A percentile compares a stretch with the other conserved stretches of the same genome.
Evolutionary conservation across 2,888 invertebrate species (phyloP).

Genomic region (Athalia circularis): DNA sequence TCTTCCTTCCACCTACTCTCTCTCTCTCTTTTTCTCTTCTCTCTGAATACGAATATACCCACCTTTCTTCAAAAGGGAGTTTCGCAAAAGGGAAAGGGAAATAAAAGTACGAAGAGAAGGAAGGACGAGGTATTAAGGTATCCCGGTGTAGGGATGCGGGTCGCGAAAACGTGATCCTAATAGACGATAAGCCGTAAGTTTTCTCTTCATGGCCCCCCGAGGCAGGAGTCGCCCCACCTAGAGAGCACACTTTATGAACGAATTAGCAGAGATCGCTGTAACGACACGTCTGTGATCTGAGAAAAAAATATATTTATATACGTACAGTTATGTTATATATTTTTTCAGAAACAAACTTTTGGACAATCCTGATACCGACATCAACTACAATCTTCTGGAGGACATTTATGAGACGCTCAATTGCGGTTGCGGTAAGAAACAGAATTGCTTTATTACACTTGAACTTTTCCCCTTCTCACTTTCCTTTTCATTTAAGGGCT

Average conservation of each 20-base stretch:
- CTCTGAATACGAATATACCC: background rate
- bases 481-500: background rate
- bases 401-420: constrained; percentile 83
- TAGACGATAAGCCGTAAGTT: constrained; percentile 38
- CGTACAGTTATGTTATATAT: constrained; percentile 48
- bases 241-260: constrained; percentile 33
- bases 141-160: background rate
- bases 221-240: background rate
- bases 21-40: background rate
- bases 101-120: background rate
- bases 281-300: background rate
- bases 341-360: constrained; percentile 80
- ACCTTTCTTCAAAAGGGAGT: background rate
- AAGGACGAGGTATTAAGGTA: background rate
- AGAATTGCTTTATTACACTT: background rate
- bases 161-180: constrained; percentile 41
- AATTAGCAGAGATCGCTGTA: constrained; percentile 26
- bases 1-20: background rate
- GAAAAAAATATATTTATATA: constrained; percentile 31
- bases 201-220: constrained; percentile 17
- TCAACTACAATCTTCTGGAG: constrained; percentile 84
- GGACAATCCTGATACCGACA: constrained; percentile 79
- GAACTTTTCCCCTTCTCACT: background rate
- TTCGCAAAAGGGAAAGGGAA: background rate
- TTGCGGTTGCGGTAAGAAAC: constrained; percentile 79